Evolutionary conservation across 2,797 vertebrate species (phyloP).

Genomic region (Hephaestus fuliginosus): DNA sequence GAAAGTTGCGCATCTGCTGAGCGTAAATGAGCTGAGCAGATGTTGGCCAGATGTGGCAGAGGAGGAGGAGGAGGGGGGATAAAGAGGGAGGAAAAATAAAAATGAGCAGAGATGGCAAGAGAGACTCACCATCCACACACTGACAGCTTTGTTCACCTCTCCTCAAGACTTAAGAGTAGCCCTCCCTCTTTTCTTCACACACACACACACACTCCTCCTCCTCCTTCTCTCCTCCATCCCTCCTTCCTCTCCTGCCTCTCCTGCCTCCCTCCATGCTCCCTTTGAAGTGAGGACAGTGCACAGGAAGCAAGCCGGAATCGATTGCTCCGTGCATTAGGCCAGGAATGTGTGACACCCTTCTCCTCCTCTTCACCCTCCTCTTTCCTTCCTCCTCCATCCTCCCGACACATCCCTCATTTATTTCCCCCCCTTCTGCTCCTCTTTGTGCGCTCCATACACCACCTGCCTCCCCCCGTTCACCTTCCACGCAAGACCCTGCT

Average conservation of each 20-base stretch:
- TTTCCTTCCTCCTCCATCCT: conserved; percentile 56
- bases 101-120: conserved; percentile 32
- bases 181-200: conserved; percentile 37
- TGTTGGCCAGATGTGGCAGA: conserved; percentile 74
- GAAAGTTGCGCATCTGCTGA: conserved; percentile 57
- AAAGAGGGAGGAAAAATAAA: conserved; percentile 15
- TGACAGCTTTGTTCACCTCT: conserved; percentile 80
- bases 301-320: conserved; percentile 80
- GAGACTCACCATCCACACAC: conserved; percentile 65
- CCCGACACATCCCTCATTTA: conserved; percentile 55
- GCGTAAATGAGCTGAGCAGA: conserved; percentile 75
- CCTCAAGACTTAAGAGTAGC: conserved; percentile 44
- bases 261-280: conserved; percentile 54
- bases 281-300: conserved; percentile 75
- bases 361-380: conserved; percentile 28
- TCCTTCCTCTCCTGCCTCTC: conserved; percentile 52
- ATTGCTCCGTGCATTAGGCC: conserved; percentile 81
- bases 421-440: conserved; percentile 18
- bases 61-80: conserved; percentile 3
- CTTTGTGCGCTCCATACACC: conserved; percentile 8
- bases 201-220: conserved; percentile 26
- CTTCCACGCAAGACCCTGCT: conserved; percentile 6
- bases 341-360: conserved; percentile 82
- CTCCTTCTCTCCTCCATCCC: conserved; percentile 33
- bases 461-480: conserved; percentile 10